Evolutionary conservation across 1,140 invertebrate species (phyloP), one percentile per base, ranked within the genome.

Genomic region (Plectrocnemia conspersa): DNA sequence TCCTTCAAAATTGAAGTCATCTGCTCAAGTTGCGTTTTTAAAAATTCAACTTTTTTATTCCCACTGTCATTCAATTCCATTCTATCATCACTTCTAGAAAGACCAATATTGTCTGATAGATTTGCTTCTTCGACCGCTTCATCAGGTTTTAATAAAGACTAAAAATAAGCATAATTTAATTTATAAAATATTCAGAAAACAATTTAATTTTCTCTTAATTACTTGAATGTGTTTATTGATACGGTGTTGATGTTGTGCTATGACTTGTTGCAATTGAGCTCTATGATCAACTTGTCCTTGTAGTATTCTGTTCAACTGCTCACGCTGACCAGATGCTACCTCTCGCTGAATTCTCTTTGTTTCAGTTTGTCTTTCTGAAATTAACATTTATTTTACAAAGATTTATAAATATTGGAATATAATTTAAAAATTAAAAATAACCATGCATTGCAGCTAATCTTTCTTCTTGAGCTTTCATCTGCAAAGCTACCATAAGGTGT

Each of bases 401-500:
- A 11, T 40, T 40, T 40, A 10, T 4, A 9, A 9, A 40, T 10
- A 40, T 7, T 3, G n/a, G n/a, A n/a, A n/a, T n/a, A n/a, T n/a
- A n/a, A n/a, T n/a, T n/a, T n/a, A n/a, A n/a, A n/a, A n/a, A n/a
- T n/a, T n/a, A n/a, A n/a, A n/a, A 29, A 29, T 10, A 19, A 76
- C 74, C 59, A 46, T 72, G 71, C 64, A 76, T 67, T 3, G 70
- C 66, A 32, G 68, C 70, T 15, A 76, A 63, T 61, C 71, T 73
- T 60, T 76, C 74, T 61, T 76, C 74, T 49, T 76, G 74, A 1
- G 72, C 72, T 61, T 74, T 74, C 18, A 76, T 59, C 52, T 76
- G 74, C 42, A 76, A 45, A 10, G 74, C 74, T 22, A 76, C 66
- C 71, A 74, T 69, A 35, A 76, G 52, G 45, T 76, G 73, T 1